Percentiles rank a stretch among this genome's conserved stretches.
Evolutionary conservation across 2,888 invertebrate species (phyloP).

Genomic region (Flabesymbios commensalis): DNA sequence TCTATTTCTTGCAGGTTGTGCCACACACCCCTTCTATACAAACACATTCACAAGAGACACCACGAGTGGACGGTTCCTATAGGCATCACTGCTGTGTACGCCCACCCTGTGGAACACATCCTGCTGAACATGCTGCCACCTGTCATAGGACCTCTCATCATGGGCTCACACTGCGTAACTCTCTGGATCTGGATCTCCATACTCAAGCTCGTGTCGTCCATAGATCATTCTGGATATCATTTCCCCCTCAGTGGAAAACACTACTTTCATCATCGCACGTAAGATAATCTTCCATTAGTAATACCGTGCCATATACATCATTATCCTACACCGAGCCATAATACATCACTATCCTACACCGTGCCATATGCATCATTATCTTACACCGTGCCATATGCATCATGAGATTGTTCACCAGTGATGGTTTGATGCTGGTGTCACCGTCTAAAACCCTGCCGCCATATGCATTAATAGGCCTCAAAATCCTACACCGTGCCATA

Average conservation of each 20-base stretch:
- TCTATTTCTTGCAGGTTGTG: conserved; percentile 73
- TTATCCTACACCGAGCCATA: no score
- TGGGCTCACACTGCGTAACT: conserved; percentile 68
- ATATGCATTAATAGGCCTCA: no score
- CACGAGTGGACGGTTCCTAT: conserved; percentile 89
- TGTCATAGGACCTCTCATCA: conserved; percentile 67
- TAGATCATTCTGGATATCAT: conserved; percentile 84
- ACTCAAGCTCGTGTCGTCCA: conserved; percentile 78
- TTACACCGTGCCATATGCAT: no score
- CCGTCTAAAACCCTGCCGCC: no score
- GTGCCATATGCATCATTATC: no score
- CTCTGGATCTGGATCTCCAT: conserved; percentile 75
- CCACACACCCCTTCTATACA: conserved; percentile 76
- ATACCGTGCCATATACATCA: no score
- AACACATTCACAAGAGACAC: conserved; percentile 81
- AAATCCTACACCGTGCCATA: no score
- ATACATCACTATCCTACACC: no score
- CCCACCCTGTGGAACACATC: conserved; percentile 77
- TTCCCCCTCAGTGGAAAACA: conserved; percentile 84
- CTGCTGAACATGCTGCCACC: conserved; percentile 79
- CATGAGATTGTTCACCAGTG: no score
- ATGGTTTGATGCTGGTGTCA: no score
- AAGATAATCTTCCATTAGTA: no score
- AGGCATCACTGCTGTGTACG: conserved; percentile 79
- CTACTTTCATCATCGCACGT: conserved; percentile 84